These are phyloP conservation scores for Omphaloscelis lunosa DNA, from an alignment of 2,888 invertebrate species.

Conservation along the genomic window DNA sequence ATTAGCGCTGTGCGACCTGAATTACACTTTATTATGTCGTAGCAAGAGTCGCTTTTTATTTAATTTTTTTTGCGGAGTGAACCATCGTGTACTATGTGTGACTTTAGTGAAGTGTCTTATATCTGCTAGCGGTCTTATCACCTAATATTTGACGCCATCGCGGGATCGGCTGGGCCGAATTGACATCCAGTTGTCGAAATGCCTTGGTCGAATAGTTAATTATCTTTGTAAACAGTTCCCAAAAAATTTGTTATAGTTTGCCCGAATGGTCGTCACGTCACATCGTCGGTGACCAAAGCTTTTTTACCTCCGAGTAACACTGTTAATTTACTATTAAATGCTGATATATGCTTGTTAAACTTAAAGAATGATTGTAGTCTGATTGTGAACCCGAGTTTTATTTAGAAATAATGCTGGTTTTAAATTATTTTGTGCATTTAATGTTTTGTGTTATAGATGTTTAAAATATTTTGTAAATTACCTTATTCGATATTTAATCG, in stretches of 20 bases:
- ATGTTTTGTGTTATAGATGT: constrained; percentile 10
- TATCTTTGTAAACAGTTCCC: neutral
- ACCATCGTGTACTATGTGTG: too few relatives aligned
- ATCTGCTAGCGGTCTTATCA: neutral
- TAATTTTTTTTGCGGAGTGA: too few relatives aligned
- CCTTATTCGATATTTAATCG: neutral
- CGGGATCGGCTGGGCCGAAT: neutral
- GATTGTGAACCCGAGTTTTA: constrained; percentile 7
- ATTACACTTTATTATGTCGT: too few relatives aligned
- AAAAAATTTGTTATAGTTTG: neutral
- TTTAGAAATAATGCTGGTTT: neutral
- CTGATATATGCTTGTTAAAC: neutral
- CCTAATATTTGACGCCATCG: neutral
- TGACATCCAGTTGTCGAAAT: neutral
- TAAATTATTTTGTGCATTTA: neutral
- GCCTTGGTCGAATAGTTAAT: neutral
- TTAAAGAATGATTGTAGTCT: neutral
- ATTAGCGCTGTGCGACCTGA: too few relatives aligned
- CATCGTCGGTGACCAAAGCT: neutral
- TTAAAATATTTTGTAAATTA: neutral
- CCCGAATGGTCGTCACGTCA: neutral
- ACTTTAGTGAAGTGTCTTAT: neutral
- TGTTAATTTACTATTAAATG: neutral
- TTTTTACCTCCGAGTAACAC: neutral
- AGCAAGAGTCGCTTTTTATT: too few relatives aligned